Percentiles rank a stretch among this genome's conserved stretches.
Conservation (phyloP, 1,140 invertebrate species). For the Diplogasteroides magnus region DNA sequence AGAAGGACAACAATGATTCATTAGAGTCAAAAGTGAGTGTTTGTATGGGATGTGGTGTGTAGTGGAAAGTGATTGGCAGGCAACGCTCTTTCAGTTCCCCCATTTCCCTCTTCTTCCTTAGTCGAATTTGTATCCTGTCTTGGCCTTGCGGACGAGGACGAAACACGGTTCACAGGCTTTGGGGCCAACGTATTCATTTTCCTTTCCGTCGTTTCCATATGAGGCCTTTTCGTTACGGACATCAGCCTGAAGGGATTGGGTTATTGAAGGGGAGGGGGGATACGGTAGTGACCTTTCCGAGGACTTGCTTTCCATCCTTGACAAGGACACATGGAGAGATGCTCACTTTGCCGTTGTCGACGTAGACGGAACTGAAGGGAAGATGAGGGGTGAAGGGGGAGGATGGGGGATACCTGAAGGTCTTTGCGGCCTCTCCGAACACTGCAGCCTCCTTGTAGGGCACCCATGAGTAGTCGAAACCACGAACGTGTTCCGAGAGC, state of each 20-base stretch:
- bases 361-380: slow-evolving; percentile 1
- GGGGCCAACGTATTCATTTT: slow-evolving; percentile 28
- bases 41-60: too few species aligned
- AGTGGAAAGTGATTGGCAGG: too few species aligned
- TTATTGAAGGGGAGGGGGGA: too few species aligned
- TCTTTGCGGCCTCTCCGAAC: slow-evolving; percentile 38
- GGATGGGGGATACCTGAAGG: slow-evolving; percentile 1
- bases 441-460: slow-evolving; percentile 26
- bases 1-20: too few species aligned
- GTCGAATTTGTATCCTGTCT: slow-evolving; percentile 40
- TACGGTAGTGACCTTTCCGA: too few species aligned
- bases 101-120: too few species aligned
- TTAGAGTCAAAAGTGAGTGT: too few species aligned
- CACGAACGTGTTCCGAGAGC: slow-evolving; percentile 31
- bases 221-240: slow-evolving; percentile 37
- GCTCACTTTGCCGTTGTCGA: slow-evolving; percentile 35
- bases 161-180: slow-evolving; percentile 24
- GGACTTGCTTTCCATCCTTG: slow-evolving; percentile 38
- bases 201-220: slow-evolving; percentile 28
- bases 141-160: slow-evolving; percentile 39
- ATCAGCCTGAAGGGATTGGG: too few species aligned
- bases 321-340: slow-evolving; percentile 39
- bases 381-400: slow-evolving; percentile 28
- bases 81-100: too few species aligned
- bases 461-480: slow-evolving; percentile 29